phyloP scores from a whole-genome alignment of 2,113 vertebrate genomes.

The Python bivittatus region DNA sequence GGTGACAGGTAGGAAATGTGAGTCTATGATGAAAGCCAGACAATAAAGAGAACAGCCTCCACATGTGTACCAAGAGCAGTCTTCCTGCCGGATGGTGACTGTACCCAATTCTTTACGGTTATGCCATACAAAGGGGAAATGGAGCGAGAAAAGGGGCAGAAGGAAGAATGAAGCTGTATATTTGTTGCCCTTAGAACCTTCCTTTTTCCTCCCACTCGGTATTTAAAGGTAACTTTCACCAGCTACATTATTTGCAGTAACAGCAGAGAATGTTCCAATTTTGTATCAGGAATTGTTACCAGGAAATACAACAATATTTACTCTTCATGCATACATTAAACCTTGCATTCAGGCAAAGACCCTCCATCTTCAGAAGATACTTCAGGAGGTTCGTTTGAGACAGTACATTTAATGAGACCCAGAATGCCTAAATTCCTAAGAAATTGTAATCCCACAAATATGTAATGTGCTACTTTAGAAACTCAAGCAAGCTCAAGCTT shows the following conservation, averaged over 20 bases:
- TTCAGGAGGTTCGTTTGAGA: neutral
- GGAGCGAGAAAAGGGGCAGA: neutral
- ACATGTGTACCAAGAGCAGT: conserved; percentile 34
- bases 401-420: neutral
- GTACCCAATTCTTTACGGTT: conserved; percentile 23
- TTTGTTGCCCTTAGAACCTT: neutral
- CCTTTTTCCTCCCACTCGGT: neutral
- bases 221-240: conserved; percentile 23
- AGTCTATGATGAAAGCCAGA: conserved; percentile 41
- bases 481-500: accelerated
- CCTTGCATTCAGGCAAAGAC: accelerated
- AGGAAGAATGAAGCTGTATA: neutral
- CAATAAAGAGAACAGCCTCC: conserved; percentile 38
- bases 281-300: neutral
- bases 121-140: conserved; percentile 30
- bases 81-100: neutral
- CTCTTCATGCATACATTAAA: accelerated
- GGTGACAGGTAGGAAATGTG: conserved; percentile 64
- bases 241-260: conserved; percentile 9
- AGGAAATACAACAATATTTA: conserved; percentile 25
- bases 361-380: neutral
- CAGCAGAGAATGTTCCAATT: neutral
- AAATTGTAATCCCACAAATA: neutral
- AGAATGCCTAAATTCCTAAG: neutral
- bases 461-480: neutral